Base-by-base conservation (phyloP, 2,888 invertebrate genomes). In the Aquatica leii region DNA sequence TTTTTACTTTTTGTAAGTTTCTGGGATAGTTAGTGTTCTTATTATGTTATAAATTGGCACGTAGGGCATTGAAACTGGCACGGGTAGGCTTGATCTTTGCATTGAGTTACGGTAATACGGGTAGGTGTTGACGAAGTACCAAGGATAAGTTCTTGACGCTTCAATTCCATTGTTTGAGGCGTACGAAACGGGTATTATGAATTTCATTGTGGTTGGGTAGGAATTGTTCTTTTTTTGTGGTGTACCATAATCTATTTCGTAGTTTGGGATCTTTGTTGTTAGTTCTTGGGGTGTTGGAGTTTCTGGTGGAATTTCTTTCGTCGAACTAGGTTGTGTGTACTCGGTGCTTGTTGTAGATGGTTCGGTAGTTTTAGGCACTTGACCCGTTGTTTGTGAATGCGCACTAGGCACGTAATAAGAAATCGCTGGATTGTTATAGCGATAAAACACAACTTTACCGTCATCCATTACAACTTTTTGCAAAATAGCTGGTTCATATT, bases 401-500 rank as follows among this genome's bases (percentile, higher is more conserved):
- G 9, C 15, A 6, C 43, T 14, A 3, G 17, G 46, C n/a, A 2
- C 18, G 5, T 9, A n/a, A 46, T 31, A 52, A 24, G 24, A 24
- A 2, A 24, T 24, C 24, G 24, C 2, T 34, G 50, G 24, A 31
- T 6, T 50, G 2, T 75, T 78, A 59, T 73, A 72, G 79, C 80
- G 80, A 63, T 80, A 79, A 64, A 78, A 80, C 31, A 80, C 68
- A 1, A 74, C 77, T 64, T 78, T 73, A 2, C 81, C 82, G 60
- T 80, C 78, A 43, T 73, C 77, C 43, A 80, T 62, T 40, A 79
- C 72, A 4, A 78, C 79, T 72, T 80, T 80, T 65, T 81, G 81
- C 46, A 80, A 69, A 20, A 80, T 77, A n/a, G 80, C 76, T 2
- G 82, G 81, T 67, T 81, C 80, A n/a, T 79, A 70, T 60, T 78